Percentiles rank a stretch among this genome's conserved stretches.
These are phyloP conservation scores for Pithys albifrons DNA, from an alignment of 2,113 vertebrate genomes.

Conservation along the genomic window DNA sequence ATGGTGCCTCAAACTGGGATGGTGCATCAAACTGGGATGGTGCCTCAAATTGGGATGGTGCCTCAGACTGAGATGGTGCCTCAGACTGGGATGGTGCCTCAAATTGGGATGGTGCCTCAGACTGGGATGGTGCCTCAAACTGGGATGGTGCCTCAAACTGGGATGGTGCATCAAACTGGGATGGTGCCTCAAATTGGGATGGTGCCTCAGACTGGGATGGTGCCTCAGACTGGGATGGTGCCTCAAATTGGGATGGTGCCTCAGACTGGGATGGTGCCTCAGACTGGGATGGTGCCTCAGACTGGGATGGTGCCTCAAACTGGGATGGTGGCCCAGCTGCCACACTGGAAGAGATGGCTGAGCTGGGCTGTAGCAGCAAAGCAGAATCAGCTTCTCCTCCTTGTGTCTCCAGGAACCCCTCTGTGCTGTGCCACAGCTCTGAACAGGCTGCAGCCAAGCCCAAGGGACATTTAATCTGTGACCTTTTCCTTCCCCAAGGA, in stretches of 20 bases:
- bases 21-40: not conserved
- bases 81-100: rapidly evolving
- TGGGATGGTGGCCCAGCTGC: rapidly evolving
- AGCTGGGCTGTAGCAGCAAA: not conserved
- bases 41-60: too few species aligned
- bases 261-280: not conserved
- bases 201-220: not conserved
- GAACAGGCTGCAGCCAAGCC: not conserved
- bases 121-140: not conserved
- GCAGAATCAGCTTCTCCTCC: not conserved
- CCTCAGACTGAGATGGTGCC: not conserved
- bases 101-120: too few species aligned
- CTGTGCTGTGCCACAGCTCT: rapidly evolving
- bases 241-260: not conserved
- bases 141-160: rapidly evolving
- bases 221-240: not conserved
- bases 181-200: rapidly evolving
- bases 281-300: not conserved
- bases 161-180: not conserved
- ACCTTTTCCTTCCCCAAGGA: conserved; percentile 17
- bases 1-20: rapidly evolving
- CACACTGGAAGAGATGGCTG: rapidly evolving
- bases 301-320: not conserved
- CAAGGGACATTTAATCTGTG: not conserved
- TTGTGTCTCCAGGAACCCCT: rapidly evolving